These are phyloP conservation scores for roundworm (Caenorhabditis elegans) DNA, from an alignment of 1,140 invertebrate species.

Conservation along the genomic window DNA sequence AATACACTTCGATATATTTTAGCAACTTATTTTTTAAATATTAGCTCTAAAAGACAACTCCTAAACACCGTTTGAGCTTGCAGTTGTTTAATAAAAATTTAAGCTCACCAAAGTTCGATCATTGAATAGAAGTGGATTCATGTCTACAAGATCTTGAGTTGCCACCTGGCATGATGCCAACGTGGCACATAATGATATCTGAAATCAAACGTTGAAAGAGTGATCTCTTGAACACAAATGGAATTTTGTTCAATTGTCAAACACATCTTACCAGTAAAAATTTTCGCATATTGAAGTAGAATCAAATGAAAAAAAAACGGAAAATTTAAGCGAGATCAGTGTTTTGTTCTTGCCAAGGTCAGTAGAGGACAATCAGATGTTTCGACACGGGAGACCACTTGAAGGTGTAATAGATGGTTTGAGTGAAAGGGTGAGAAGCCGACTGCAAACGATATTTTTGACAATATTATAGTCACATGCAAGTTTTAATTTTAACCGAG, in stretches of 20 bases:
- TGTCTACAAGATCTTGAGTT: not conserved
- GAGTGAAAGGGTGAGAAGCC: not conserved
- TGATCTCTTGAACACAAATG: not conserved
- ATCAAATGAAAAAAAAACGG: too few relatives aligned
- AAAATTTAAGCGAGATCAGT: not conserved
- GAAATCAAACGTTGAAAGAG: not conserved
- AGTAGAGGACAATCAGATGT: constrained; percentile 7
- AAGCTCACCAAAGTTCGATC: not conserved
- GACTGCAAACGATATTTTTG: not conserved
- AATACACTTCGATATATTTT: too few relatives aligned
- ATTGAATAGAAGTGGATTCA: not conserved
- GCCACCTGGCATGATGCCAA: not conserved
- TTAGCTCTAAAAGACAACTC: too few relatives aligned
- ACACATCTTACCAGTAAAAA: not conserved
- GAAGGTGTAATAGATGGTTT: not conserved
- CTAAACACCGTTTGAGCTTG: too few relatives aligned
- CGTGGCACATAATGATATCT: not conserved
- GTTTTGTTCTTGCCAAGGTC: not conserved
- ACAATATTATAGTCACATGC: not conserved
- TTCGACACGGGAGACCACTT: not conserved
- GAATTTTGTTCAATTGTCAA: not conserved
- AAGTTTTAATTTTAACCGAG: too few relatives aligned
- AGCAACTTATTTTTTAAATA: too few relatives aligned
- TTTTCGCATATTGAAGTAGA: not conserved
- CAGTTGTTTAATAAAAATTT: too few relatives aligned